Base-by-base conservation (phyloP, 2,888 invertebrate genomes). In the Harpagoxenus sublaevis region DNA sequence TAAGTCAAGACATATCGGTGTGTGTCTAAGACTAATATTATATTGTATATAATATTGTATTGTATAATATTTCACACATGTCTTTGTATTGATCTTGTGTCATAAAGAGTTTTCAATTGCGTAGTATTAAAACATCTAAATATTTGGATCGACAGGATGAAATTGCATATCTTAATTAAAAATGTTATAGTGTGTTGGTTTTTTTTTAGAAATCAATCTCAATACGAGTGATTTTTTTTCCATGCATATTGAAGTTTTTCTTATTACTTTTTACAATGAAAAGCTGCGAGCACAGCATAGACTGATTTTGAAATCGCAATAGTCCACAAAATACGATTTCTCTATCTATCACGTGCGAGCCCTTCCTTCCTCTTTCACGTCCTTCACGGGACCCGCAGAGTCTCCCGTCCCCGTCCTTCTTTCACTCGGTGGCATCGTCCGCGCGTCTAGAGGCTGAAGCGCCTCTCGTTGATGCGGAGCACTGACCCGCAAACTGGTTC, bases 401-500 rank as follows among this genome's bases (percentile, higher is more conserved):
- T 86, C 85, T 86, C 87, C 60, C 86, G 84, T 88, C 86, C 66
- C 88, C 84, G 87, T 91, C 89, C 86, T 89, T 88, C 91, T 89
- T 90, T 91, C 87, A 88, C 90, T 86, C 85, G 81, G 87, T 87
- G 86, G 88, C 89, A 87, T 89, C 90, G 90, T 89, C 89, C 89
- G 86, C 89, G 87, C 88, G 89, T 91, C 91, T 90, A 87, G 89
- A 90, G 87, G 89, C 91, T 89, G 88, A 91, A 89, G 91, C 90
- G 91, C 87, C 88, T 88, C 89, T 90, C 89, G 90, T 89, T 92
- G 90, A 92, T 91, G 92, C 93, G 92, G 93, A 93, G 93, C 93
- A 93, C 93, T 93, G 94, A 92, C 93, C 93, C 93, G 94, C 92
- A 93, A 94, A 94, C 94, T 93, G 93, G 93, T 94, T 94, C 93